Base-by-base conservation (phyloP, 2,113 vertebrate species). In the Peromyscus maniculatus region DNA sequence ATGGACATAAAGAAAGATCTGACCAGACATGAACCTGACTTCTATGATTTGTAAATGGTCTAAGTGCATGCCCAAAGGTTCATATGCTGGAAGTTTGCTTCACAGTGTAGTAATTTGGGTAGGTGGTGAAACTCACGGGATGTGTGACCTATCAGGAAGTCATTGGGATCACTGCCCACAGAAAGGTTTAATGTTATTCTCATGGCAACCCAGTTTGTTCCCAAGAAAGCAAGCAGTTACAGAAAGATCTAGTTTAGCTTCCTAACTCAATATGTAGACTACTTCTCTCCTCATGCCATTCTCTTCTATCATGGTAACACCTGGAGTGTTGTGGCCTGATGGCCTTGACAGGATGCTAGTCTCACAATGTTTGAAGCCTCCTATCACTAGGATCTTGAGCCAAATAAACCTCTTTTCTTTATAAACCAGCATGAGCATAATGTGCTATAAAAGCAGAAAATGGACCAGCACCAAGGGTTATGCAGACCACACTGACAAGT, bases 241-340 rank as follows among this genome's bases (percentile, higher is more conserved):
- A 39, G 39, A 74, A 64, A 90, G 16, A 19, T 28, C 17, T 11
- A 66, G 26, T 67, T 67, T 66, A 59, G 9, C 10, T 9, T 26
- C 59, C 13, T n/a, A 24, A 74, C 21, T 62, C 15, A 19, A 2
- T 3, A 3, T 24, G 19, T 75, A 49, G 33, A 16, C 36, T 84
- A 2, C 52, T 66, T 55, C 5, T 43, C 22, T 26, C 6, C n/a
- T 49, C 28, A 24, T 66, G 7, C 31, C 5, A 12, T 43, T 21
- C 17, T 33, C 19, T 19, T 84, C 59, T 55, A 24, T 9, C 15
- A 12, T 7, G 7, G 59, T 64, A 59, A 57, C 31, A n/a, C 33
- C 13, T 24, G 9, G 21, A 10, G 1, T 49, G 2, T 46, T 26
- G 3, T 49, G 21, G 17, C 12, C 16, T 16, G 2, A 7, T 10